Percentiles rank a stretch among this genome's conserved stretches.
These are phyloP conservation scores for Drosophila siamana DNA, from an alignment of 2,888 invertebrate genomes.

Conservation along the genomic window DNA sequence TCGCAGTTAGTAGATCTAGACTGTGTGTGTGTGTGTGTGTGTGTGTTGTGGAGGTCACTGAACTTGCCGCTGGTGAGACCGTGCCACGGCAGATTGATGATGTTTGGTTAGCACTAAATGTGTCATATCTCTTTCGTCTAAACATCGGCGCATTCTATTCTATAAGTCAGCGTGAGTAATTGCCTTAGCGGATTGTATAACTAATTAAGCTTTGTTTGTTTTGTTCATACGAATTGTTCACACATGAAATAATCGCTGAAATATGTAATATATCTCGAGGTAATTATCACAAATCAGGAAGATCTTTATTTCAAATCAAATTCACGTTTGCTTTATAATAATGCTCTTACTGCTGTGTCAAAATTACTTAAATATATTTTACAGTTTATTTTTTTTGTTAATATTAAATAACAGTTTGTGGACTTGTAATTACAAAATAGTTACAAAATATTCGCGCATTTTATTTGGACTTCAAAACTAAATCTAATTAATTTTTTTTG, in stretches of 20 bases:
- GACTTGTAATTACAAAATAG: too few relatives aligned
- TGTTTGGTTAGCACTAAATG: conserved; percentile 36
- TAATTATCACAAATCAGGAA: not conserved
- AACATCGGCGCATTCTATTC: not conserved
- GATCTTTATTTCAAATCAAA: not conserved
- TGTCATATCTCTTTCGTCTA: conserved; percentile 35
- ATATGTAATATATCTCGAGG: not conserved
- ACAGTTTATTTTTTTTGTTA: too few relatives aligned
- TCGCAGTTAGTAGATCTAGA: not conserved
- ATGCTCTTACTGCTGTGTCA: not conserved
- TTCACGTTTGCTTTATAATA: not conserved
- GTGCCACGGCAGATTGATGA: conserved; percentile 41
- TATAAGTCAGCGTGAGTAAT: conserved; percentile 21
- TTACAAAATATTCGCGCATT: too few relatives aligned
- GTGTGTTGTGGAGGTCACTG: conserved; percentile 45
- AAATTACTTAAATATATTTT: too few relatives aligned
- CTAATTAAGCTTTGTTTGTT: conserved; percentile 42
- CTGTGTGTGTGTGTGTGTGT: too few relatives aligned
- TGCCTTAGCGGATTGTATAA: not conserved
- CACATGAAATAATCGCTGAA: not conserved
- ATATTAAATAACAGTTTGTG: too few relatives aligned
- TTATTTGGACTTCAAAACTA: too few relatives aligned
- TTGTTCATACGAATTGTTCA: not conserved
- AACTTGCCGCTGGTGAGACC: conserved; percentile 35
- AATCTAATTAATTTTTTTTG: conserved; percentile 41